Evolutionary conservation across 2,113 vertebrate species (phyloP), one percentile per base, ranked within the genome.

Genomic region (Cranoglanis bouderius): DNA sequence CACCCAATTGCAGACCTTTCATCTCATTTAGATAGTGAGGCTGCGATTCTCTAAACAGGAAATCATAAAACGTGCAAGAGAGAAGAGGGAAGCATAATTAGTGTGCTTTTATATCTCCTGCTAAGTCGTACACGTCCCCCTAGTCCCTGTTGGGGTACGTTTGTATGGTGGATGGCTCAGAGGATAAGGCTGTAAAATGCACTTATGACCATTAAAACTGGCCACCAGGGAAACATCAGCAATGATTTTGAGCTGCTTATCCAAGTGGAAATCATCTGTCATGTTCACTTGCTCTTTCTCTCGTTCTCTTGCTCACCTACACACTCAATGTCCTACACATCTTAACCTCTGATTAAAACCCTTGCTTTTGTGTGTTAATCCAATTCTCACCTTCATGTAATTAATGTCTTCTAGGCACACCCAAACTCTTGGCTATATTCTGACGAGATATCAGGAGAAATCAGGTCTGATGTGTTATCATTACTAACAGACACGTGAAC

Each of bases 1-100:
- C 53, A 61, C 43, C 40, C 59, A 65, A 57, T 49, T 85, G 82
- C 61, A 88, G 43, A 80, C 35, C 21, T 46, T 51, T 61, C 59
- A 40, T 67, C 63, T 85, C 29, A 85, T 90, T 46, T 74, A 84
- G 84, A 77, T 84, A 78, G 53, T 13, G 1, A 29, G n/a, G 70
- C 70, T 72, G 57, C 49, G 12, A 38, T 38, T 90, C 57, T 29
- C 74, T 84, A 89, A 87, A 91, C 88, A 89, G 85, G 90, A 91
- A 89, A 74, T 59, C 2, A 6, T 70, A 83, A 89, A 87, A 61
- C 43, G 40, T 87, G 72, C 81, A 55, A 49, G 26, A 89, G 19
- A 67, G 51, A 86, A 86, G 18, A 78, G 70, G 38, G 40, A 87
- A 82, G 14, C 29, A 59, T 78, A 55, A 46, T 85, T 88, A 65